Evolutionary conservation across 2,888 invertebrate genomes (phyloP).

Genomic region (Lithophane semibrunnea): DNA sequence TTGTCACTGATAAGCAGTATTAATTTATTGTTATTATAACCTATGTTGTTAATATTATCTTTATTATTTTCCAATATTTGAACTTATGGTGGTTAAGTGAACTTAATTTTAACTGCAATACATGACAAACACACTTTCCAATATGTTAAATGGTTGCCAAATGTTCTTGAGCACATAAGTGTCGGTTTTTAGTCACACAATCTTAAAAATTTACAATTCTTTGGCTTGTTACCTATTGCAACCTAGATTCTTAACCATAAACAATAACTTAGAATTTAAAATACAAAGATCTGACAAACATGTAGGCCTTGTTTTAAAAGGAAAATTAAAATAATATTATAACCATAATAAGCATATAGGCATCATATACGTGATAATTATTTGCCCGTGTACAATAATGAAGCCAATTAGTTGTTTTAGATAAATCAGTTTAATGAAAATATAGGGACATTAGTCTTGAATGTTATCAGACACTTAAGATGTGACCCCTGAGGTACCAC

Average conservation of each 20-base stretch:
- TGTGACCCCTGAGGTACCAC: neutral
- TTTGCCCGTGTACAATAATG: neutral
- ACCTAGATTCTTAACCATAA: constrained; percentile 15
- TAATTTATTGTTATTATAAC: constrained; percentile 15
- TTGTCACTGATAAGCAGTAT: constrained; percentile 35
- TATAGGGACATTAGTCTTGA: neutral
- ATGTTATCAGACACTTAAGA: neutral
- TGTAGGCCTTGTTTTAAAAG: constrained; percentile 7
- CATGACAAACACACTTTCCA: constrained; percentile 3
- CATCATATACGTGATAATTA: constrained; percentile 2
- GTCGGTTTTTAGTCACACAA: constrained; percentile 1
- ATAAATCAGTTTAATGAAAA: neutral
- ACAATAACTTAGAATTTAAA: neutral
- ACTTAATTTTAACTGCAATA: constrained; percentile 19
- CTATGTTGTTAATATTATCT: neutral
- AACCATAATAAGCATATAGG: neutral
- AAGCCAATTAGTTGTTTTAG: neutral
- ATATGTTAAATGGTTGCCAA: constrained; percentile 10
- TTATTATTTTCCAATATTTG: neutral
- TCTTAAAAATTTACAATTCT: constrained; percentile 1
- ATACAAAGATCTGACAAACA: neutral
- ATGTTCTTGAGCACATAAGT: constrained; percentile 27
- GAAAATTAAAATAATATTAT: constrained; percentile 11
- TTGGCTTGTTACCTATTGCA: neutral
- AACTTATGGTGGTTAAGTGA: neutral